These are phyloP conservation scores for Meteorus cinctellus DNA, from an alignment of 2,888 invertebrate species.

Conservation along the genomic window DNA sequence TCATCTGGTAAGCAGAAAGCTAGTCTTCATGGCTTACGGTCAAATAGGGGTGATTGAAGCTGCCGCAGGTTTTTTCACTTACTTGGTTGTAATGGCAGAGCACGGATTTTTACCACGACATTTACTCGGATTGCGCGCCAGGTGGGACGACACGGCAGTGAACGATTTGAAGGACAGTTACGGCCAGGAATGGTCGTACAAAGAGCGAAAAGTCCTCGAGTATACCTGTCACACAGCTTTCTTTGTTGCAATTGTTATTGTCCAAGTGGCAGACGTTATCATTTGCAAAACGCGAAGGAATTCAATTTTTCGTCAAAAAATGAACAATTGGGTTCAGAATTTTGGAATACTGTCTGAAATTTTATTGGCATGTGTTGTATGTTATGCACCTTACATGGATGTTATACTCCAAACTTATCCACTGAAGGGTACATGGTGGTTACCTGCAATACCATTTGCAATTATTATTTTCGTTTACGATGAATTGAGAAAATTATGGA, in stretches of 20 bases:
- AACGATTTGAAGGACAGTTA: constrained; percentile 82
- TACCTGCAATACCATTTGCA: constrained; percentile 83
- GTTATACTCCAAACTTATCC: constrained; percentile 79
- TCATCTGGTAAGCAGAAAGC: constrained; percentile 75
- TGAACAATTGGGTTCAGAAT: constrained; percentile 81
- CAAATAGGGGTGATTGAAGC: constrained; percentile 92
- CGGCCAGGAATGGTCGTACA: constrained; percentile 84
- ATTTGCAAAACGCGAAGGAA: constrained; percentile 86
- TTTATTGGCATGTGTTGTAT: constrained; percentile 72
- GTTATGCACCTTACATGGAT: constrained; percentile 74
- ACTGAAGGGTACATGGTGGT: constrained; percentile 81
- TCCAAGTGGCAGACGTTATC: constrained; percentile 85
- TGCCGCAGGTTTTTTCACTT: constrained; percentile 85
- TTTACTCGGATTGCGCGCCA: constrained; percentile 80
- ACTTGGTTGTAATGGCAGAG: constrained; percentile 86
- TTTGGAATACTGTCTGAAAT: constrained; percentile 77
- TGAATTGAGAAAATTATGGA: constrained; percentile 81
- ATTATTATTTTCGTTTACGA: constrained; percentile 84
- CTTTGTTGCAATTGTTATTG: constrained; percentile 85
- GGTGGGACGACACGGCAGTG: constrained; percentile 82
- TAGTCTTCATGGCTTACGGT: constrained; percentile 88
- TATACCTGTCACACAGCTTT: constrained; percentile 86
- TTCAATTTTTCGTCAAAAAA: constrained; percentile 84
- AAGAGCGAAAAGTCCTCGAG: constrained; percentile 81
- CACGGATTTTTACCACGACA: constrained; percentile 83